phyloP scores from a whole-genome alignment of 1,140 invertebrate species.

The Capitella teleta region DNA sequence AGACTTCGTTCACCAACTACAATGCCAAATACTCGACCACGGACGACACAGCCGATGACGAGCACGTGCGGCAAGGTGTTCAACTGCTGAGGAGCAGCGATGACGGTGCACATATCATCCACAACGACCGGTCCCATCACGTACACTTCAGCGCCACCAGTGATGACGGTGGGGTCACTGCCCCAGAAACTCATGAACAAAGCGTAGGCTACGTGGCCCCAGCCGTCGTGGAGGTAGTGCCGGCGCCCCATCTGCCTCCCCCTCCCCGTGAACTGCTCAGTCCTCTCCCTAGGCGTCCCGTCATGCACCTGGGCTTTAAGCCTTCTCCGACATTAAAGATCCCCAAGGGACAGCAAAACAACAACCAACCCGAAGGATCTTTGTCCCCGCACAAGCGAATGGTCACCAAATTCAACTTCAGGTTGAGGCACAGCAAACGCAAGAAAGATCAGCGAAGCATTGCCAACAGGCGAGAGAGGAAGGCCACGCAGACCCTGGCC shows the following conservation, averaged over 20 bases:
- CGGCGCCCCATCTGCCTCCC: slow-evolving; percentile 4
- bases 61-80: slow-evolving; percentile 46
- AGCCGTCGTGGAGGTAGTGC: slow-evolving; percentile 8
- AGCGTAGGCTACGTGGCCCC: slow-evolving; percentile 10
- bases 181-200: neutral
- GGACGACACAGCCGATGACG: slow-evolving; percentile 47
- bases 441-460: slow-evolving; percentile 64
- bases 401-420: slow-evolving; percentile 60
- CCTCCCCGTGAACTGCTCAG: slow-evolving; percentile 1
- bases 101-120: slow-evolving; percentile 71
- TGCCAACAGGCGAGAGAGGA: slow-evolving; percentile 87
- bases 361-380: slow-evolving; percentile 1
- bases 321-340: slow-evolving; percentile 4
- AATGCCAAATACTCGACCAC: slow-evolving; percentile 22
- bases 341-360: slow-evolving; percentile 19
- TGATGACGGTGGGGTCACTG: slow-evolving; percentile 50
- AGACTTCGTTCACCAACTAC: slow-evolving; percentile 19
- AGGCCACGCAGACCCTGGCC: slow-evolving; percentile 97
- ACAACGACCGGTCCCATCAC: slow-evolving; percentile 77
- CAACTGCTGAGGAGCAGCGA: no score
- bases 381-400: slow-evolving; percentile 20
- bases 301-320: slow-evolving; percentile 7
- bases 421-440: slow-evolving; percentile 31
- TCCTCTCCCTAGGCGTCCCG: slow-evolving; percentile 19
- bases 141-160: slow-evolving; percentile 65